These are phyloP conservation scores for Argyresthia goedartella DNA, from an alignment of 2,888 invertebrate species.

Conservation along the genomic window DNA sequence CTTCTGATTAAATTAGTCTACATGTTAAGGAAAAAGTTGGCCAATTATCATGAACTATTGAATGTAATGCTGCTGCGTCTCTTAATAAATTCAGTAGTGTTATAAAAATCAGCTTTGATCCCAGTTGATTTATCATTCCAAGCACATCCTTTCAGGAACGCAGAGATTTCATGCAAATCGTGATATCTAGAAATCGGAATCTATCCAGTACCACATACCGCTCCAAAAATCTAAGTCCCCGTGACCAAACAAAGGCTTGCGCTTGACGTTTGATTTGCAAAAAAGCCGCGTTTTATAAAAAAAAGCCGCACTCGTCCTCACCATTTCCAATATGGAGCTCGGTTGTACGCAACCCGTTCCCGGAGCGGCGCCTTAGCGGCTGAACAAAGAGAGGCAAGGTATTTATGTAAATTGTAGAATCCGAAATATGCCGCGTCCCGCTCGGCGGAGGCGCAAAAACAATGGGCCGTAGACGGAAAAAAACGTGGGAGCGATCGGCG, in stretches of 20 bases:
- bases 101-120: too few species aligned
- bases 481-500: background rate
- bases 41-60: too few species aligned
- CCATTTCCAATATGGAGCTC: conserved; percentile 26
- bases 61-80: too few species aligned
- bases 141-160: too few species aligned
- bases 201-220: too few species aligned
- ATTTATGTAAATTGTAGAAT: conserved; percentile 67
- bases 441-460: conserved; percentile 13
- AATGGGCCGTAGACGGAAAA: conserved; percentile 2
- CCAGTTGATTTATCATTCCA: too few species aligned
- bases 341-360: conserved; percentile 17
- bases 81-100: too few species aligned
- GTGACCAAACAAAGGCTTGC: background rate
- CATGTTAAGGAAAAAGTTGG: too few species aligned
- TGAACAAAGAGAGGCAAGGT: conserved; percentile 50
- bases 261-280: conserved; percentile 26
- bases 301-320: conserved; percentile 22
- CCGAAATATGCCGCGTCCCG: conserved; percentile 53
- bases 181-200: too few species aligned
- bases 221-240: too few species aligned
- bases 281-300: conserved; percentile 30
- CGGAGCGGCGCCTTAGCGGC: conserved; percentile 58
- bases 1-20: too few species aligned
- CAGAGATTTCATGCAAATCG: too few species aligned